Evolutionary conservation across 2,113 vertebrate genomes (phyloP).

Genomic region (Osmerus eperlanus): DNA sequence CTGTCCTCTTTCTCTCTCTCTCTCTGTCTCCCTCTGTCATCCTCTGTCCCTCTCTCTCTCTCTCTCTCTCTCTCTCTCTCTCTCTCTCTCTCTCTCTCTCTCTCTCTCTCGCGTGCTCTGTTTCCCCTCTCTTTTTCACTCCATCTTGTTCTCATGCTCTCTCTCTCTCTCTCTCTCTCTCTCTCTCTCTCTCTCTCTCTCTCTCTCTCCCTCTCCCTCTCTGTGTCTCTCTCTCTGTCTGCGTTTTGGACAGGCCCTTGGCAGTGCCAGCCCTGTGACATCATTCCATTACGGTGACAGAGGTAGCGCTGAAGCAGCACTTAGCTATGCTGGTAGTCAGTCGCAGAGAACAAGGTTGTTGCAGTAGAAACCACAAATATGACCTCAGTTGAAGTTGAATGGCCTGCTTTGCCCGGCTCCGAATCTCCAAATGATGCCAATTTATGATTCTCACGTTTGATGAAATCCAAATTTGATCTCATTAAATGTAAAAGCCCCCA

Average conservation of each 20-base stretch:
- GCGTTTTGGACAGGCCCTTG: slow-evolving; percentile 68
- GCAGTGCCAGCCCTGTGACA: slow-evolving; percentile 70
- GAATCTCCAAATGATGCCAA: slow-evolving; percentile 28
- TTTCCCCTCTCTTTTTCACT: no score
- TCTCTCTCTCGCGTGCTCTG: no score
- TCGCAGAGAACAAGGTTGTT: no score
- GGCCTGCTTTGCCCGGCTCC: slow-evolving; percentile 1
- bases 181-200: no score
- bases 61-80: slow-evolving; percentile 17
- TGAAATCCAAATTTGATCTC: slow-evolving; percentile 15
- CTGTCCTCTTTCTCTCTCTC: not conserved
- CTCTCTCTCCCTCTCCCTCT: no score
- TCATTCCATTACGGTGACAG: slow-evolving; percentile 65
- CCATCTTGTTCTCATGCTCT: no score
- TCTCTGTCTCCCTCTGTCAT: no score
- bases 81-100: not conserved
- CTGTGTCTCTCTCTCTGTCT: no score
- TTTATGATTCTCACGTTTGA: slow-evolving; percentile 41
- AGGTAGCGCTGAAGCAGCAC: not conserved
- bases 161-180: no score
- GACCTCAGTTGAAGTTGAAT: no score
- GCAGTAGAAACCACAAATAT: no score
- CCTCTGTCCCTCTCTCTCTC: no score
- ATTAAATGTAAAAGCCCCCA: slow-evolving; percentile 44
- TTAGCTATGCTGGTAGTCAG: not conserved